Evolutionary conservation across 2,888 invertebrate species (phyloP), one percentile per base, ranked within the genome.

Genomic region (Microctonus aethiopoides): DNA sequence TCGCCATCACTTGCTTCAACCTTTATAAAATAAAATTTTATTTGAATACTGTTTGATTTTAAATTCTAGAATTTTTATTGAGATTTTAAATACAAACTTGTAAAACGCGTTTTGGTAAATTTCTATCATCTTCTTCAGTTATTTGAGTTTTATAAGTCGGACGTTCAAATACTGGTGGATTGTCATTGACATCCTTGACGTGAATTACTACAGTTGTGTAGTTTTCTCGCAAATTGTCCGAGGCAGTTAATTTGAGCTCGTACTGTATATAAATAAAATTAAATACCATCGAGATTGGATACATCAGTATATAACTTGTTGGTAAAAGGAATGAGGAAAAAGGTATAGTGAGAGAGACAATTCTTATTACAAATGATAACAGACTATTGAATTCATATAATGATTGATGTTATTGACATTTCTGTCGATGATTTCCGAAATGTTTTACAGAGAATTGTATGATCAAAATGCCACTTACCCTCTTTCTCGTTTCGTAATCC

Each of bases 181-280:
- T 98, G 90, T 99, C 98, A 88, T 98, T 98, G 78, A 98, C 97
- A 87, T 99, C 98, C 89, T 96, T 97, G 81, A 98, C 96, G 88
- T 97, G 95, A 84, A 98, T 97, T 84, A 97, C 96, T 77, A 98
- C 97, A 51, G 95, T 97, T 54, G 97, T 97, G 89, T 95, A 95
- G 91, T 97, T 97, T 88, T 98, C 97, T 89, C 97, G 97, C 86
- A 96, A 91, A 90, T 98, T 98, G 89, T 96, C 96, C 75, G 98
- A 97, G 67, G 97, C 96, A 72, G 97, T 96, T 88, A 96, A 89
- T 86, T 96, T 94, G 87, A 97, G 91, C 89, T 97, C 97, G 89
- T 97, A 97, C 95, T 97, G 89, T 78, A 81, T 79, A 81, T 57
- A 63, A 51, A 36, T 2, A 67, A 26, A 60, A 36, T 24, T 36